phyloP scores from a whole-genome alignment of 1,140 invertebrate genomes.

The Papilio dardanus region DNA sequence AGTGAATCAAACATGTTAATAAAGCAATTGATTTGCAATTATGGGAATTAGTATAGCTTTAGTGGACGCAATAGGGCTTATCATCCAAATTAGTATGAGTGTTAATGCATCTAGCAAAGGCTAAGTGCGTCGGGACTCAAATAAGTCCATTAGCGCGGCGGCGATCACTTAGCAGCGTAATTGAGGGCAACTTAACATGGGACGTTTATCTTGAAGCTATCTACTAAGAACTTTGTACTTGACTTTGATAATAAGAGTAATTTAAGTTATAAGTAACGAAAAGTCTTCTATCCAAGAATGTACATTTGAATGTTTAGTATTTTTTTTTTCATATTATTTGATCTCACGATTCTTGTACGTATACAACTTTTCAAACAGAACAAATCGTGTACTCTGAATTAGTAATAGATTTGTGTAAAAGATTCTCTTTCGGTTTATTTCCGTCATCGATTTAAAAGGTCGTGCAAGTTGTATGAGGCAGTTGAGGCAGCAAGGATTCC shows the following conservation, averaged over 20 bases:
- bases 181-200: constrained; percentile 12
- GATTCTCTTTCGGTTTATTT: constrained; percentile 9
- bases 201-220: neutral
- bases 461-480: constrained; percentile 7
- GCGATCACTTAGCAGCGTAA: constrained; percentile 5
- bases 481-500: constrained; percentile 3
- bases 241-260: neutral
- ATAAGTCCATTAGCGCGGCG: constrained; percentile 11
- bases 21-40: neutral
- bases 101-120: neutral
- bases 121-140: neutral
- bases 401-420: neutral
- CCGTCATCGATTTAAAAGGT: neutral
- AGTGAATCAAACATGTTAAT: neutral
- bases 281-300: neutral
- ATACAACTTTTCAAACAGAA: neutral
- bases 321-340: neutral
- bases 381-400: neutral
- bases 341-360: neutral
- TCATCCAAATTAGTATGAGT: neutral
- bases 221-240: neutral
- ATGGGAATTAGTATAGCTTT: neutral
- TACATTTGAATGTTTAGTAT: too few relatives aligned
- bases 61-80: neutral
- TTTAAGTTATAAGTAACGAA: too few relatives aligned